Evolutionary conservation across 2,888 invertebrate species (phyloP).

Genomic region (Tetrapedia diversipes): DNA sequence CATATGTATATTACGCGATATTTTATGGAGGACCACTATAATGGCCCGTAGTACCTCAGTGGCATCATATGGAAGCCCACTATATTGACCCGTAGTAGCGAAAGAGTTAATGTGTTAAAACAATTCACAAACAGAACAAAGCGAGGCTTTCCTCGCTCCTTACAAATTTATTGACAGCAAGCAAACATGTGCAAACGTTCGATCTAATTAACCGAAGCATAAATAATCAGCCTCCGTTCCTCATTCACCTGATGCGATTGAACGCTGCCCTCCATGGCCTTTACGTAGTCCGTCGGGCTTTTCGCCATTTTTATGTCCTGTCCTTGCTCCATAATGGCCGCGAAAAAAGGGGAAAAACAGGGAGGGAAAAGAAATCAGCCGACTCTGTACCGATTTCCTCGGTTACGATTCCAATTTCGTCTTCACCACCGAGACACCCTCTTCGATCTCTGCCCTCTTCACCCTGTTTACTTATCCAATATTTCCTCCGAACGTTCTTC

Average conservation of each 20-base stretch:
- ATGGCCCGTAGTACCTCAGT: no score
- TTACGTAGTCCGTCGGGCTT: constrained; percentile 73
- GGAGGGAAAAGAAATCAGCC: neutral
- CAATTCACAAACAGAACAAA: neutral
- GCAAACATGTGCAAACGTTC: neutral
- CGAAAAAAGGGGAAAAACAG: no score
- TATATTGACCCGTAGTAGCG: no score
- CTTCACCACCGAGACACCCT: neutral
- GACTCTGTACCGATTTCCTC: neutral
- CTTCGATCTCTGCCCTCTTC: neutral
- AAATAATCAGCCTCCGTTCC: neutral
- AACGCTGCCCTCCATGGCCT: constrained; percentile 77
- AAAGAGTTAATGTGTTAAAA: neutral
- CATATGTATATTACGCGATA: no score
- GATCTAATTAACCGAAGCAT: neutral
- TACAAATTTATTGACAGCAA: neutral
- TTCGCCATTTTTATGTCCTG: constrained; percentile 50
- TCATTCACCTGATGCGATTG: constrained; percentile 77
- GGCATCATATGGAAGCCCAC: no score
- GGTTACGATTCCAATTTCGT: neutral
- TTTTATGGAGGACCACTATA: no score
- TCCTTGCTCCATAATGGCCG: constrained; percentile 40
- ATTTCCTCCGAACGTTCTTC: no score
- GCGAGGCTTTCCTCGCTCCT: neutral
- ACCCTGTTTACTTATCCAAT: neutral